Conservation (phyloP, 2,113 vertebrate species). For the Abramis brama region DNA sequence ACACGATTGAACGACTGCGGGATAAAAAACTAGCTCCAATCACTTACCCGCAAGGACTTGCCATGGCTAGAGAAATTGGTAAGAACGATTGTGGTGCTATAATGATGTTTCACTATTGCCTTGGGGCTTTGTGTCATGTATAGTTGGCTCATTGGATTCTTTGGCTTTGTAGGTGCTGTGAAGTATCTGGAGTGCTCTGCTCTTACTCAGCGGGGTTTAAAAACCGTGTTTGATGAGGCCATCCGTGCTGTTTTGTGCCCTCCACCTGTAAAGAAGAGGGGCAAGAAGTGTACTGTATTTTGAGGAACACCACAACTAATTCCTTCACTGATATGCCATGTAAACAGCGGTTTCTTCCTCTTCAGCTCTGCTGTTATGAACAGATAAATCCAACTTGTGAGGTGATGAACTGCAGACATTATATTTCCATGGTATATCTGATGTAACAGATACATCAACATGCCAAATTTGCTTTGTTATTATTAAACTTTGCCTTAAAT, state of each 20-base stretch:
- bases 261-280: conserved; percentile 83
- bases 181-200: conserved; percentile 91
- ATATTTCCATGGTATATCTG: background rate
- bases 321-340: conserved; percentile 15
- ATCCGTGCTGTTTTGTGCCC: conserved; percentile 89
- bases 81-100: conserved; percentile 10
- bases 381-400: background rate
- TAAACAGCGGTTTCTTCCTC: background rate
- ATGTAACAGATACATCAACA: background rate
- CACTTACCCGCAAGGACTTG: conserved; percentile 88
- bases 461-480: conserved; percentile 30
- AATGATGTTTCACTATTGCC: background rate
- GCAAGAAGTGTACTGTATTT: conserved; percentile 87
- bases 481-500: conserved; percentile 19
- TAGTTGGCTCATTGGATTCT: background rate
- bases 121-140: background rate
- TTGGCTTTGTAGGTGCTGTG: conserved; percentile 78
- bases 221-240: conserved; percentile 90
- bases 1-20: conserved; percentile 86
- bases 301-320: conserved; percentile 65
- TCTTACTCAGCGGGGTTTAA: conserved; percentile 87
- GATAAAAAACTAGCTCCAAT: conserved; percentile 90
- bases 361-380: background rate
- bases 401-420: background rate
- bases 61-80: conserved; percentile 90